These are phyloP conservation scores for Cheirogaleus medius DNA, from an alignment of 2,113 vertebrate species.

Conservation along the genomic window DNA sequence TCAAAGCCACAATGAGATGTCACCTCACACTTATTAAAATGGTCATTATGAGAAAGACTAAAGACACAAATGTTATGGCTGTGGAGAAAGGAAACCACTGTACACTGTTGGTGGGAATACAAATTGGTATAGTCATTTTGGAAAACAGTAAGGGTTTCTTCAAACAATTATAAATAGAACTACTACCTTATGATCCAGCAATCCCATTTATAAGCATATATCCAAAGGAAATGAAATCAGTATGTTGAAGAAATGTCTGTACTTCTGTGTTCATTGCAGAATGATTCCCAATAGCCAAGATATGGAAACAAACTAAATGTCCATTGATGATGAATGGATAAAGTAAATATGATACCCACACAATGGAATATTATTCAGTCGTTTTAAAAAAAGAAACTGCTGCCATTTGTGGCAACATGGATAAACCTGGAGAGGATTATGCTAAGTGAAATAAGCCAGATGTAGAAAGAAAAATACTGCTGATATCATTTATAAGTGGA, in stretches of 20 bases:
- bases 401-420: background rate
- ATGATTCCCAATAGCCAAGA: background rate
- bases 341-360: background rate
- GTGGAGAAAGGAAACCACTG: background rate
- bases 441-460: background rate
- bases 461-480: background rate
- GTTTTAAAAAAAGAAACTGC: background rate
- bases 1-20: background rate
- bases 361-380: background rate
- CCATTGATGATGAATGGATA: background rate
- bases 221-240: background rate
- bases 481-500: background rate
- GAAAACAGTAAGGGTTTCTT: background rate
- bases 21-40: background rate
- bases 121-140: background rate
- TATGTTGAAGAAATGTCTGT: background rate
- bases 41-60: background rate
- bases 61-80: background rate
- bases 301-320: background rate
- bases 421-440: background rate
- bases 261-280: background rate
- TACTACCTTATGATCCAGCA: background rate
- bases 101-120: background rate
- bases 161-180: background rate
- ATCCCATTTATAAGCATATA: background rate